These are phyloP conservation scores for Caenorhabditis becei DNA, from an alignment of 2,888 invertebrate species.

Conservation along the genomic window DNA sequence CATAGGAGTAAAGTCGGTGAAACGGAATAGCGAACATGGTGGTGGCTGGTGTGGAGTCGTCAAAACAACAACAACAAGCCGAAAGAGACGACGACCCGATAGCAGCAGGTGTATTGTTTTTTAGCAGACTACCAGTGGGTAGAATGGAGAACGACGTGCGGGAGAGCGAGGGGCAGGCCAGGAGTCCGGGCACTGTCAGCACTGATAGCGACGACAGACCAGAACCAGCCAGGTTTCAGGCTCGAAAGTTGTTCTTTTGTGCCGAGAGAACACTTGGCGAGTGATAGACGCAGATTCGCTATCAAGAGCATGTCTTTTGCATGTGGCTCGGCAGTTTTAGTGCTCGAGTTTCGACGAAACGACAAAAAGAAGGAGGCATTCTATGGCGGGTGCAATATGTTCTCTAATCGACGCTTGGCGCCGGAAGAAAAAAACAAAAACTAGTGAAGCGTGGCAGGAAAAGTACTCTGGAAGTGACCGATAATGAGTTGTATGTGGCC, in stretches of 20 bases:
- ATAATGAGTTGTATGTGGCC: conserved; percentile 38
- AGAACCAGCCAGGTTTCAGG: conserved; percentile 58
- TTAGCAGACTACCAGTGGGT: conserved; percentile 5
- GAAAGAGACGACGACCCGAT: conserved; percentile 7
- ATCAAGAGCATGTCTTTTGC: conserved; percentile 51
- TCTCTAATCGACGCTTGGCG: conserved; percentile 11
- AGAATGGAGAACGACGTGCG: conserved; percentile 16
- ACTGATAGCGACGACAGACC: conserved; percentile 42
- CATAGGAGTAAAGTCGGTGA: conserved; percentile 56
- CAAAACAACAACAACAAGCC: conserved; percentile 38
- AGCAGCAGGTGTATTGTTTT: conserved; percentile 46
- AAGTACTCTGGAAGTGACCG: conserved; percentile 49
- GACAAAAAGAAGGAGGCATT: conserved; percentile 27
- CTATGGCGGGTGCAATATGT: conserved; percentile 21
- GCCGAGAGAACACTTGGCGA: conserved; percentile 13
- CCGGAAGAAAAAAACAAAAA: conserved; percentile 19
- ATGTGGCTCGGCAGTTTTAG: conserved; percentile 42
- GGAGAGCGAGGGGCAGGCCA: not conserved
- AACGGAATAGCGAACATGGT: conserved; percentile 62
- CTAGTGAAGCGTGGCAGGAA: conserved; percentile 24
- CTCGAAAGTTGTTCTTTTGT: conserved; percentile 51
- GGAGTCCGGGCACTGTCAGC: conserved; percentile 13
- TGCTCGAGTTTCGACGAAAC: conserved; percentile 48
- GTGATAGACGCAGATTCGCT: conserved; percentile 30
- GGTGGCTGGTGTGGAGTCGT: not conserved